Base-by-base conservation (phyloP, 2,113 vertebrate species). In the Siniperca knerii region DNA sequence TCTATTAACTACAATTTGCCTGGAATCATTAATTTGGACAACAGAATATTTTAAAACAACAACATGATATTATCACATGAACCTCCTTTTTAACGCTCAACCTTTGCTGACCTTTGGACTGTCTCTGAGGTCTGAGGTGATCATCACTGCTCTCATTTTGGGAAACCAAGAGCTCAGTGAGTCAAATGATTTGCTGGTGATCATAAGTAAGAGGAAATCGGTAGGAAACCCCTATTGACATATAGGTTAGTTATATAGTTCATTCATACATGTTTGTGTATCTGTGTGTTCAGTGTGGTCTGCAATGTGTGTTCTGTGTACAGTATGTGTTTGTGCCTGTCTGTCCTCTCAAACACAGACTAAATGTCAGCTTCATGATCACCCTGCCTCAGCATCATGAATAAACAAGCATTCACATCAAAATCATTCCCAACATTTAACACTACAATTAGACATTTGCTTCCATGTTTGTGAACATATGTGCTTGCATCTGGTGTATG, bases 331-430 rank as follows among this genome's bases (percentile, higher is more conserved):
- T 46, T 68, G 23, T 21, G 13, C 16, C 5, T 58, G 35, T 62
- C 48, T 55, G 13, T 71, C 55, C 44, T 55, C 77, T 69, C 66
- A 37, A 16, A 33, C 68, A 21, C 48, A 20, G 54, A 40, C 23
- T 78, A 77, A 83, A 75, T 84, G 74, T 75, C 75, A 82, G 29
- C 67, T 15, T 46, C n/a, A 37, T 60, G 60, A 75, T 75, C 40
- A 23, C 57, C 54, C 50, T 10, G 54, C 54, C 61, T 52, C 69
- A 21, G 25, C 40, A 33, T 83, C 84, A 79, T 79, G n/a, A 81
- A 81, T 89, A 84, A 84, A 82, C 79, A 78, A 84, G 44, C 33
- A 44, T 57, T 58, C 44, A 37, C 69, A 71, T 71, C 46, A 57
- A 21, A 25, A 46, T 25, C 40, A 35, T 13, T 35, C 66, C 46